phyloP scores from a whole-genome alignment of 2,113 vertebrate species.

The Petrocephalus microphthalmus region DNA sequence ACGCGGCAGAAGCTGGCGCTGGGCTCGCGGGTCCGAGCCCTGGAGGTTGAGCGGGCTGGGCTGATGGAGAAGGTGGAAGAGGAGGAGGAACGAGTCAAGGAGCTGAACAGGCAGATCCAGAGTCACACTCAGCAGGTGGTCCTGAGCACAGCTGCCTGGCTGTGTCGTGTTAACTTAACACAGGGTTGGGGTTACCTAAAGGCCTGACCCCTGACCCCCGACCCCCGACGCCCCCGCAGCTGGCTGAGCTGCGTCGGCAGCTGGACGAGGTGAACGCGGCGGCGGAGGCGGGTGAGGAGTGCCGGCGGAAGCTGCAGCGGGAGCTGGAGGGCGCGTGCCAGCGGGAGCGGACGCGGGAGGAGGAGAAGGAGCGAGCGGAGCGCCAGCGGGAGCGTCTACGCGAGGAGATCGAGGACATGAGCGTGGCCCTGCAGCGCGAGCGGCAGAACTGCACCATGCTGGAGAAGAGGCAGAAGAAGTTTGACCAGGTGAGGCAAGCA shows the following conservation, averaged over 20 bases:
- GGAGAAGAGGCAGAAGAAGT: conserved; percentile 87
- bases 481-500: conserved; percentile 73
- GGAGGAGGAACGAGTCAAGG: conserved; percentile 65
- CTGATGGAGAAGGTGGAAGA: conserved; percentile 79
- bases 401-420: conserved; percentile 80
- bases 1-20: conserved; percentile 74
- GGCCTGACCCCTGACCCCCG: not conserved
- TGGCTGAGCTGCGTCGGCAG: conserved; percentile 71
- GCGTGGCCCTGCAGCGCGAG: conserved; percentile 75
- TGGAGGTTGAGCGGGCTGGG: conserved; percentile 72
- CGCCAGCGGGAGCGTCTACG: conserved; percentile 71
- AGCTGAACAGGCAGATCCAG: conserved; percentile 66
- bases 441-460: conserved; percentile 73
- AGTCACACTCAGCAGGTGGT: conserved; percentile 62
- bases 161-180: not conserved
- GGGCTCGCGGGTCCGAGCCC: conserved; percentile 65
- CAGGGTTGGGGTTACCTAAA: not conserved
- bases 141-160: not conserved
- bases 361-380: conserved; percentile 71
- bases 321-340: conserved; percentile 68
- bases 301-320: conserved; percentile 67
- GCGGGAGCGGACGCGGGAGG: conserved; percentile 69
- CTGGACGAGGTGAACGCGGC: conserved; percentile 72
- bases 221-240: conserved; percentile 44
- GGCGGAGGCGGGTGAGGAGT: conserved; percentile 70